Conservation (phyloP, 1,140 invertebrate genomes). For the Cardiocondyla obscurior region DNA sequence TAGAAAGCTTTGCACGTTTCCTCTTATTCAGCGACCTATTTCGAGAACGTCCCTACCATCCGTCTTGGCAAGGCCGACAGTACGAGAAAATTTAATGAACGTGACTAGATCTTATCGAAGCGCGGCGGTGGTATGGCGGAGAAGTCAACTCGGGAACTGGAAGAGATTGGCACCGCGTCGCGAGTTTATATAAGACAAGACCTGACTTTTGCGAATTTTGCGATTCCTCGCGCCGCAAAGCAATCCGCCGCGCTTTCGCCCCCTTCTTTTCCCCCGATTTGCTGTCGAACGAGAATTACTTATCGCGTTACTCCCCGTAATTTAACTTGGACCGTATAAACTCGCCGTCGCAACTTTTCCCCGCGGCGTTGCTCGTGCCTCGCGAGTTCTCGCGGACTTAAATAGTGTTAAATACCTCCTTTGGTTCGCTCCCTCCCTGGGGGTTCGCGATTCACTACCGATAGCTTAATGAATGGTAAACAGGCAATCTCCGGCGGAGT, state of each 20-base stretch:
- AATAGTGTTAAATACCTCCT: neutral
- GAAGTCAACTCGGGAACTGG: constrained; percentile 57
- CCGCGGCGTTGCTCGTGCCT: neutral
- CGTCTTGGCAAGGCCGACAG: constrained; percentile 65
- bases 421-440: neutral
- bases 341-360: constrained; percentile 15
- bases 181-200: constrained; percentile 35
- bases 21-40: constrained; percentile 66
- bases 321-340: neutral
- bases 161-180: constrained; percentile 48
- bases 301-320: neutral
- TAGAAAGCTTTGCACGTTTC: constrained; percentile 64
- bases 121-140: constrained; percentile 32
- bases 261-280: neutral
- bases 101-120: constrained; percentile 69
- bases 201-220: constrained; percentile 49
- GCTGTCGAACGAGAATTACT: neutral
- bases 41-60: constrained; percentile 55
- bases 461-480: constrained; percentile 28
- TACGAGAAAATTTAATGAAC: constrained; percentile 71
- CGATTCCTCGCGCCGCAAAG: constrained; percentile 10
- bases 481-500: neutral
- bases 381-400: neutral
- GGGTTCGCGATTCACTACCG: constrained; percentile 7
- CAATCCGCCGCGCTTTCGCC: neutral